phyloP scores from a whole-genome alignment of 2,797 vertebrate species.

The Tauraco hartlaubi region DNA sequence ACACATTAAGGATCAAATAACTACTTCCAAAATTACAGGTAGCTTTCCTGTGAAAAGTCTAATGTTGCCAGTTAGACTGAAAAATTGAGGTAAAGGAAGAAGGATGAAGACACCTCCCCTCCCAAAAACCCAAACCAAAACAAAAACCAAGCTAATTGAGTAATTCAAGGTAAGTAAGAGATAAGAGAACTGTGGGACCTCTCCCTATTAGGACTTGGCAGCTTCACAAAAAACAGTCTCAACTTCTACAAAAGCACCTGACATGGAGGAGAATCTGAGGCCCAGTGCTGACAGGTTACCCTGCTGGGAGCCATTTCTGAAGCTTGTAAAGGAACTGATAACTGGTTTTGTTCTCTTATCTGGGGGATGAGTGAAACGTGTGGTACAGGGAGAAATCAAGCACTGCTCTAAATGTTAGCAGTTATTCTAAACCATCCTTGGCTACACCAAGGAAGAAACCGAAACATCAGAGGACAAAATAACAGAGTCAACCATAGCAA shows the following conservation, averaged over 20 bases:
- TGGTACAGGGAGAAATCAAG: background rate
- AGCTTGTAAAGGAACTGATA: background rate
- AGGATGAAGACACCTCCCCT: background rate
- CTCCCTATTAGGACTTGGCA: no score
- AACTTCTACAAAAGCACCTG: background rate
- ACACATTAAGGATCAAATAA: background rate
- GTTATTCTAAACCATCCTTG: background rate
- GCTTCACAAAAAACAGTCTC: no score
- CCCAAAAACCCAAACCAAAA: no score
- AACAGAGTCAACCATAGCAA: background rate
- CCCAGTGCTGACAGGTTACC: background rate
- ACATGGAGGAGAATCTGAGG: background rate
- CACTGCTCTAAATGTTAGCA: background rate
- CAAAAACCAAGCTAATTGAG: background rate
- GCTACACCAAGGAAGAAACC: background rate
- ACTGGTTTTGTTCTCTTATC: fast-evolving
- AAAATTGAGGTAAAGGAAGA: background rate
- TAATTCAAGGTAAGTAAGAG: background rate
- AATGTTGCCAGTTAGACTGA: background rate
- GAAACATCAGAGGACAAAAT: background rate
- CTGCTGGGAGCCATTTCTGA: background rate
- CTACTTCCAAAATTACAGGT: background rate
- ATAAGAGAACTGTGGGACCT: background rate
- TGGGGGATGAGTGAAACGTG: fast-evolving
- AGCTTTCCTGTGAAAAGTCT: background rate